Percentiles rank a stretch among this genome's conserved stretches.
These are phyloP conservation scores for Isurus oxyrinchus DNA, from an alignment of 2,113 vertebrate species.

Conservation along the genomic window DNA sequence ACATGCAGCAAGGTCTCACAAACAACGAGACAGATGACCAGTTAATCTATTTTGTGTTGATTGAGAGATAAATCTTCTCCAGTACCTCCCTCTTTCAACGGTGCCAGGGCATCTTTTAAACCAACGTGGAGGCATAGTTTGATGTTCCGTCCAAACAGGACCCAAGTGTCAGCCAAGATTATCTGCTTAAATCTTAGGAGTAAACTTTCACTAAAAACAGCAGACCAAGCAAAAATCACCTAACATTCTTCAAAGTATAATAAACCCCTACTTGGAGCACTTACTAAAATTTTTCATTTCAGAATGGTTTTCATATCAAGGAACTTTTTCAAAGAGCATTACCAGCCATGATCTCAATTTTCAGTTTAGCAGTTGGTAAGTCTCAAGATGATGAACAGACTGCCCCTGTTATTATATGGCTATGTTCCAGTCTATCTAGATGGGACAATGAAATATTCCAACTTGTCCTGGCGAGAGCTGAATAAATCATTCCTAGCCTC, in stretches of 20 bases:
- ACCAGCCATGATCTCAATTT: background rate
- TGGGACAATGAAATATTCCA: background rate
- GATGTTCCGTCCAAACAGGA: background rate
- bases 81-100: background rate
- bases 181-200: background rate
- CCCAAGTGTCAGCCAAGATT: background rate
- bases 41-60: background rate
- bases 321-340: no score
- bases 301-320: background rate
- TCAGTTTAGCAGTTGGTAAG: background rate
- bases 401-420: no score
- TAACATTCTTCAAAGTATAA: no score
- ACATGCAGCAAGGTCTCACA: background rate
- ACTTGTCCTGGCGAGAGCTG: background rate
- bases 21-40: background rate
- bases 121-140: background rate
- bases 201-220: no score
- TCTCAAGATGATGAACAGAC: no score
- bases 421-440: background rate
- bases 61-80: background rate
- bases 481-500: background rate
- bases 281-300: no score
- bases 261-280: no score
- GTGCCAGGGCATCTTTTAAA: background rate
- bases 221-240: no score